phyloP scores from a whole-genome alignment of 2,113 vertebrate species.

The Xenopus borealis region DNA sequence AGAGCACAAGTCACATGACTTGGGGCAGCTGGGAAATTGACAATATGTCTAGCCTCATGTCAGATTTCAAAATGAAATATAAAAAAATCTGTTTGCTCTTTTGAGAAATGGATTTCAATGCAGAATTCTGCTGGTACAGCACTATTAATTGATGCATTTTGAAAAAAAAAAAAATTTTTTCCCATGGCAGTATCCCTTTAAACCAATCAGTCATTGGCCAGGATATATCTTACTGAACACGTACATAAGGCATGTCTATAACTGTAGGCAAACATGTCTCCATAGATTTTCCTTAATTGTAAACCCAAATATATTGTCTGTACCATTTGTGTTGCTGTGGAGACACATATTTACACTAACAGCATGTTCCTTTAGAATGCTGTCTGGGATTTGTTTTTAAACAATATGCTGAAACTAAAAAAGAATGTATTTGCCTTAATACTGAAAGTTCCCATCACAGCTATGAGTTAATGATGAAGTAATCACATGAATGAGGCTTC shows the following conservation, averaged over 20 bases:
- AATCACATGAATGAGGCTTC: neutral
- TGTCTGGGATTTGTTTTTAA: slow-evolving; percentile 7
- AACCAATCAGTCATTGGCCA: slow-evolving; percentile 18
- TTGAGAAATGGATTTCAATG: too few relatives aligned
- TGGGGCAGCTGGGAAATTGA: too few relatives aligned
- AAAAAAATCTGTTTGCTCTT: too few relatives aligned
- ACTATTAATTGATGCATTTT: too few relatives aligned
- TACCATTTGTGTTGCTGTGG: slow-evolving; percentile 27
- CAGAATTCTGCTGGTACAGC: too few relatives aligned
- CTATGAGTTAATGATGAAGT: slow-evolving; percentile 2
- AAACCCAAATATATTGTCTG: slow-evolving; percentile 15
- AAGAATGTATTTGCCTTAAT: slow-evolving; percentile 9
- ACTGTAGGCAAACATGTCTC: neutral
- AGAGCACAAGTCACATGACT: too few relatives aligned
- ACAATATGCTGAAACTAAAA: slow-evolving; percentile 16
- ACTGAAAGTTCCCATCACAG: slow-evolving; percentile 14
- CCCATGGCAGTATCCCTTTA: too few relatives aligned
- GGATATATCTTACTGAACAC: slow-evolving; percentile 15
- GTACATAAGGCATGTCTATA: slow-evolving; percentile 19
- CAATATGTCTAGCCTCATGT: too few relatives aligned
- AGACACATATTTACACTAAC: slow-evolving; percentile 35
- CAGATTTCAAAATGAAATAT: too few relatives aligned
- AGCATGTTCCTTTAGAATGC: slow-evolving; percentile 9
- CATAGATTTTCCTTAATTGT: slow-evolving; percentile 1
- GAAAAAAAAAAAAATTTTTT: too few relatives aligned